These are phyloP conservation scores for Poeciliopsis infans DNA, from an alignment of 2,797 vertebrate genomes.

Conservation along the genomic window DNA sequence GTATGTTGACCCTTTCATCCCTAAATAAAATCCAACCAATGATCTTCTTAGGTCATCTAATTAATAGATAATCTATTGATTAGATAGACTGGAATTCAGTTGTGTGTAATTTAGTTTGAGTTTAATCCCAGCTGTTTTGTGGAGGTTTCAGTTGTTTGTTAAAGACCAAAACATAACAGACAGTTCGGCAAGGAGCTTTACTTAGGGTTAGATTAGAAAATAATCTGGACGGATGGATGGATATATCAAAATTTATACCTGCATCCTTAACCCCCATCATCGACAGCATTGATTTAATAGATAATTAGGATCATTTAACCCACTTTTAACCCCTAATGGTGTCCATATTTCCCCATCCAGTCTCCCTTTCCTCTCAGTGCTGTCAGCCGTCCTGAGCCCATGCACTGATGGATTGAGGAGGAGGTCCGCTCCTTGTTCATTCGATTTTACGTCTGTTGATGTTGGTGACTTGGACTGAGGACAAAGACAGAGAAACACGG, in stretches of 20 bases:
- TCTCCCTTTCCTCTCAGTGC: background rate
- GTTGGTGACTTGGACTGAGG: constrained; percentile 16
- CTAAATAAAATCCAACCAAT: background rate
- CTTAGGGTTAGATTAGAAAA: background rate
- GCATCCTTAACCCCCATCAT: background rate
- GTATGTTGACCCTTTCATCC: background rate
- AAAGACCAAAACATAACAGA: background rate
- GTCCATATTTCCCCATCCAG: constrained; percentile 33
- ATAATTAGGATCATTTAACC: constrained; percentile 32
- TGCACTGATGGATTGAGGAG: constrained; percentile 15
- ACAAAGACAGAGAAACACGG: constrained; percentile 15
- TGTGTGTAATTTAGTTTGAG: background rate
- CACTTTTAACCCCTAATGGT: constrained; percentile 26
- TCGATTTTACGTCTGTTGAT: constrained; percentile 22
- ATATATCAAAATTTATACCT: background rate
- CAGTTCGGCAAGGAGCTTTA: background rate
- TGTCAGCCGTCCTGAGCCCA: constrained; percentile 16
- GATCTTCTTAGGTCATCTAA: background rate
- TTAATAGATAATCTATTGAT: too few relatives aligned
- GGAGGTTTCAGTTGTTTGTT: background rate
- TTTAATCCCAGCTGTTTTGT: background rate
- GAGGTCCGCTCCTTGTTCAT: constrained; percentile 14
- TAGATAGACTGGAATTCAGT: background rate
- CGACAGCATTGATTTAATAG: constrained; percentile 40
- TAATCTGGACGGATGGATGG: background rate